These are phyloP conservation scores for Luperina nickerlii DNA, from an alignment of 2,888 invertebrate species.

Conservation along the genomic window DNA sequence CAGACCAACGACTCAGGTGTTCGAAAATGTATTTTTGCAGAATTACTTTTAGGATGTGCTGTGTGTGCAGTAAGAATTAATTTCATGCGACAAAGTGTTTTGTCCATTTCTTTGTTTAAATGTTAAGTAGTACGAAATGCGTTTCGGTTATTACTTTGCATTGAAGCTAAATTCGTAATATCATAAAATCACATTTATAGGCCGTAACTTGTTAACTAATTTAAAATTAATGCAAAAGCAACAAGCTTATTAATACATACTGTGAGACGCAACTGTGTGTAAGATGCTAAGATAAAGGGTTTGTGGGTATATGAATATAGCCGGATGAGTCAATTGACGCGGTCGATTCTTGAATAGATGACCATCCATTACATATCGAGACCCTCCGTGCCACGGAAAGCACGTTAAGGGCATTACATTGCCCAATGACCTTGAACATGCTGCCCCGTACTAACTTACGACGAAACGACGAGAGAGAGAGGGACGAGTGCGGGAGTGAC, in stretches of 20 bases:
- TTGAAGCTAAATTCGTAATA: constrained; percentile 3
- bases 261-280: too few species aligned
- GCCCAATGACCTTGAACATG: too few species aligned
- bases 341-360: too few species aligned
- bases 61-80: not conserved
- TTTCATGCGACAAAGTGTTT: not conserved
- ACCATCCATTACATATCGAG: too few species aligned
- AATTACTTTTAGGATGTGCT: not conserved
- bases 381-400: not conserved
- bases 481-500: too few species aligned
- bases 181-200: constrained; percentile 1
- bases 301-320: too few species aligned
- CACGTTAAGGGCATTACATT: too few species aligned
- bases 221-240: not conserved
- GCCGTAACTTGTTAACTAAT: not conserved
- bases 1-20: not conserved
- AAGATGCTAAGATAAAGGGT: too few species aligned
- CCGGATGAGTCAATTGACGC: too few species aligned
- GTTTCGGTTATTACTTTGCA: not conserved
- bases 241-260: not conserved
- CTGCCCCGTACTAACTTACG: too few species aligned
- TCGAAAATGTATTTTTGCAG: constrained; percentile 3
- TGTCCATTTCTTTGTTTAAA: not conserved
- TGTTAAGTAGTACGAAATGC: not conserved
- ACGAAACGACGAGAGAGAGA: too few species aligned